Base-by-base conservation (phyloP, 2,797 vertebrate species). In the Neomorphus geoffroyi region DNA sequence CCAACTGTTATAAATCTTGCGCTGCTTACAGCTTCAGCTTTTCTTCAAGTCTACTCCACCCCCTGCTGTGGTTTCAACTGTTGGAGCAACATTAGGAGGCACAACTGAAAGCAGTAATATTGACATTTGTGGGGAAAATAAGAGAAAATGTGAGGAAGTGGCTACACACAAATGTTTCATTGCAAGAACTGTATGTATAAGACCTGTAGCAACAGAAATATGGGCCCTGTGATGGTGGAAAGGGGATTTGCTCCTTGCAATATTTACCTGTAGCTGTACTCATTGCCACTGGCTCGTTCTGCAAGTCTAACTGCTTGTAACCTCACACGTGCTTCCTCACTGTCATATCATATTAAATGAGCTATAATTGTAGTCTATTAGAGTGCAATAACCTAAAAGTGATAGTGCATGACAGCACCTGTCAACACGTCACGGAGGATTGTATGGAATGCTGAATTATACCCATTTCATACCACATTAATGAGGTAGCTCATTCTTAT, bases 401-500 rank as follows among this genome's bases (percentile, higher is more conserved):
- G 95, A 96, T 95, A 97, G 97, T 94, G 81, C 96, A 96, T 96
- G 97, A 95, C 96, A 97, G 97, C 96, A 95, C 94, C 96, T 97
- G 97, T 97, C 97, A 97, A 94, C 93, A 88, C 64, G 72, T 93
- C 93, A 92, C 9, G 46, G 69, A 92, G 91, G 65, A 91, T 93
- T 97, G 96, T 92, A 80, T 94, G 92, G 96, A 96, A 97, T 94
- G 94, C 88, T 96, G 94, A 96, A 96, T 97, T 97, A 95, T 92
- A 93, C 70, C 70, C 78, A 93, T 93, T 97, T 95, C 96, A 70
- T 94, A 95, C 94, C 90, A 97, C 94, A 92, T 97, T 93, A 93
- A 96, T 92, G 86, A 95, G 93, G 95, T 77, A 95, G 93, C 82
- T 97, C 83, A 66, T 96, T 96, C 92, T 86, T 92, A 61, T 56